Evolutionary conservation across 2,797 vertebrate species (phyloP), one percentile per base, ranked within the genome.

Genomic region (Oreonectes daqikongensis): DNA sequence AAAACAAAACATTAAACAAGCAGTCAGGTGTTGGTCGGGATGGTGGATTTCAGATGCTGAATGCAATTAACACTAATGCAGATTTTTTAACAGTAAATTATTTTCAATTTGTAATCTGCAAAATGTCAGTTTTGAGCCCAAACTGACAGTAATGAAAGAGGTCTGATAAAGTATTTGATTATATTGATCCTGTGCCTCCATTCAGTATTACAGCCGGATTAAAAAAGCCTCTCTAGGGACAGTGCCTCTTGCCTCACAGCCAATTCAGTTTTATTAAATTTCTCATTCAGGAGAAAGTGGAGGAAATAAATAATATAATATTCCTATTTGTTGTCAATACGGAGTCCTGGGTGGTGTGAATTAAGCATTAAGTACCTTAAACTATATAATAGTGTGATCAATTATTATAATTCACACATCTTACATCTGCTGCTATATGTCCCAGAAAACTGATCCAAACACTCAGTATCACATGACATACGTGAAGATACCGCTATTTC

Each of bases 181-280:
- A 44, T 15, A 72, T 30, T 60, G 30, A 72, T 52, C 46, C 15
- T 57, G n/a, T 44, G 32, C 32, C 30, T 4, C 46, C 17, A 64
- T 73, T 75, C 77, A 73, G 32, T 59, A 7, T 40, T 52, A 64
- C 40, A 72, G 57, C 32, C 28, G 42, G 75, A 77, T 70, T 28
- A 77, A 61, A 44, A 40, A 61, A 42, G 22, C 18, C 30, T 30
- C 53, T 55, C 18, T 32, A 24, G 64, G 38, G 26, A 53, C 14
- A 40, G 10, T 20, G 22, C 17, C 18, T 57, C 8, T 46, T 61
- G 26, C 30, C 22, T 20, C 48, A 35, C 28, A 48, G 26, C 64
- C 40, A 52, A 42, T 38, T 77, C 18, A 77, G 20, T 22, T 65
- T 20, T 35, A 12, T 15, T 2, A 0, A 10, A 77, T 68, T 63